Conservation (phyloP, 2,113 vertebrate species). For the Phaethornis superciliosus region DNA sequence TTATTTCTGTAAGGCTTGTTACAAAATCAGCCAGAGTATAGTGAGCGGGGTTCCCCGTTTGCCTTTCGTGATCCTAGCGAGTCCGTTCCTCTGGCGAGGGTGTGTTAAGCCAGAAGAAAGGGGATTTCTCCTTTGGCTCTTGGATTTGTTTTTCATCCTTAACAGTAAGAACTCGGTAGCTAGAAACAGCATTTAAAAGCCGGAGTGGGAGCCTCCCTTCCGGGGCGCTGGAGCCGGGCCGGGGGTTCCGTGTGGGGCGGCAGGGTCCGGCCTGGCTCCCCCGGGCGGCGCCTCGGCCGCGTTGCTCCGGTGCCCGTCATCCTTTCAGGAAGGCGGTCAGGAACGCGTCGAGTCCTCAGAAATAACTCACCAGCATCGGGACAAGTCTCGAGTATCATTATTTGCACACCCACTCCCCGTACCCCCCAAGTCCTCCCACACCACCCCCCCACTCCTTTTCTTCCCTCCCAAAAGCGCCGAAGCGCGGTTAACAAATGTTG, state of each 20-base stretch:
- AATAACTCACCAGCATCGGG: not conserved
- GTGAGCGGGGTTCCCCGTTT: not conserved
- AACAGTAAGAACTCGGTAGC: not conserved
- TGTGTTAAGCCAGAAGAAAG: not conserved
- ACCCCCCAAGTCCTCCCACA: too few species aligned
- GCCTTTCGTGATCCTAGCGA: not conserved
- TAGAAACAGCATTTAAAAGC: not conserved
- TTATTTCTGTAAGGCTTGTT: not conserved
- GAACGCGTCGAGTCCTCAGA: not conserved
- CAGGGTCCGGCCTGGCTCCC: not conserved
- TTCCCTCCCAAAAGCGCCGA: not conserved
- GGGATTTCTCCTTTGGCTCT: conserved; percentile 19
- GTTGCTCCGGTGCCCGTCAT: accelerated
- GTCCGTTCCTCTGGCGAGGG: not conserved
- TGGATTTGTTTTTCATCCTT: not conserved
- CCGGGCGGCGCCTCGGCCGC: not conserved
- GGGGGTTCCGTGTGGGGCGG: too few species aligned
- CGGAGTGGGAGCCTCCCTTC: not conserved
- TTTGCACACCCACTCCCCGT: too few species aligned
- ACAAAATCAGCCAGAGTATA: not conserved
- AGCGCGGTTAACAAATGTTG: not conserved
- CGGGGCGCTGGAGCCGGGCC: accelerated
- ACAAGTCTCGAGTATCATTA: too few species aligned
- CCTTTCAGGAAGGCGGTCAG: accelerated
- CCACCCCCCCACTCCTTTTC: not conserved